Evolutionary conservation across 2,113 vertebrate genomes (phyloP), one percentile per base, ranked within the genome.

Genomic region (Thamnophis sirtalis): DNA sequence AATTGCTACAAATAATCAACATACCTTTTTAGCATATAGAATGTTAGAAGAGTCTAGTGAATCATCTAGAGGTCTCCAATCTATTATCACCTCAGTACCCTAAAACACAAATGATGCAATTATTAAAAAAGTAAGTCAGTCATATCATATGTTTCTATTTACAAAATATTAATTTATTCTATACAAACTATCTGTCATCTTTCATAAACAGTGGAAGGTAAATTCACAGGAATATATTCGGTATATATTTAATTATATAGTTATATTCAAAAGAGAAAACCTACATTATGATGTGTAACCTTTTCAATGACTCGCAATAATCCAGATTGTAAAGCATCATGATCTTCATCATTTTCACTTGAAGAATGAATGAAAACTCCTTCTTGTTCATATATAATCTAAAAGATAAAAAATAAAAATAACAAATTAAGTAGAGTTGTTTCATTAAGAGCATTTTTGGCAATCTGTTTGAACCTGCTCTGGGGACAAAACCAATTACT

Each of bases 11-110:
- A 92, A 2, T 48, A 94, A 84, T 2, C 86, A 94, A 89, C 96
- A 92, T 97, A 99, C 99, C 99, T 99, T 99, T 96, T 98, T 98
- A 95, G 99, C 99, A 97, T 97, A 99, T 26, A 99, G 98, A 95
- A 99, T 99, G 97, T 98, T 99, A 90, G 98, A 99, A 86, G 98
- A 98, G 96, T 99, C 99, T 54, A 98, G 97, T 0, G 98, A 96
- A 86, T 99, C 99, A 95, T 99, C 99, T 96, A 98, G 21, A 15
- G 99, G 98, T 94, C 97, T 98, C 97, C 98, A 99, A 92, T 99
- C 99, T 95, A 99, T 98, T 58, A 98, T 84, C 89, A 98, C 96
- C 96, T 99, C 99, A 86, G 97, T 97, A 95, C 99, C 98, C 99
- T 99, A 91, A 19, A 96, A 54, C 28, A 89, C 1, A 92, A 94